Conservation (phyloP, 2,797 vertebrate genomes). For the Mastacembelus armatus region DNA sequence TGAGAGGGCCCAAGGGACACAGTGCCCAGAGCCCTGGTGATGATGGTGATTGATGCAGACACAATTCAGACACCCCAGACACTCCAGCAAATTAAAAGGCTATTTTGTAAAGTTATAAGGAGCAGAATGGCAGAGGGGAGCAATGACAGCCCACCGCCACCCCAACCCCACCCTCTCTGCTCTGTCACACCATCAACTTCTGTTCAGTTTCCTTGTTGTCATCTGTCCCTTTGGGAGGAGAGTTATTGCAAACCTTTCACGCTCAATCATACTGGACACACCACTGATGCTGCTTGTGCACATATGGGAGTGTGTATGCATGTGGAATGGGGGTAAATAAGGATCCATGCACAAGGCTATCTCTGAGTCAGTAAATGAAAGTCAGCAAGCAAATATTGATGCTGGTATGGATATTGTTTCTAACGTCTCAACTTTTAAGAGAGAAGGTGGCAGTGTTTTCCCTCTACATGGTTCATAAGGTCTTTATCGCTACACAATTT, state of each 20-base stretch:
- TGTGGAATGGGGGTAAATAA: conserved; percentile 38
- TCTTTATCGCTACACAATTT: conserved; percentile 80
- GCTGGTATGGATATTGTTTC: background rate
- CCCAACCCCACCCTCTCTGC: conserved; percentile 46
- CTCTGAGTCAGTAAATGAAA: conserved; percentile 28
- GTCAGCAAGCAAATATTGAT: conserved; percentile 40
- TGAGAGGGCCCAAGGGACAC: conserved; percentile 85
- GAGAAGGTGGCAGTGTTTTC: conserved; percentile 5
- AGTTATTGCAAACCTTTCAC: conserved; percentile 77
- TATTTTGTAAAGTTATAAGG: conserved; percentile 93
- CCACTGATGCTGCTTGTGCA: conserved; percentile 46
- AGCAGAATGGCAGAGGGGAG: conserved; percentile 82
- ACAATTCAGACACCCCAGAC: conserved; percentile 89
- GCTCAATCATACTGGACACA: conserved; percentile 56
- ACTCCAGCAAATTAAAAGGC: conserved; percentile 95
- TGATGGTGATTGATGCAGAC: conserved; percentile 93
- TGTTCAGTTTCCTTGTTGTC: conserved; percentile 81
- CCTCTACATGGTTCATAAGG: conserved; percentile 26
- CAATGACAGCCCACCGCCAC: conserved; percentile 38
- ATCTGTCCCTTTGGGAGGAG: conserved; percentile 75
- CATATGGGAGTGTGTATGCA: conserved; percentile 42
- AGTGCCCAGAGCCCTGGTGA: conserved; percentile 74
- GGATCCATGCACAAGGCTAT: conserved; percentile 18
- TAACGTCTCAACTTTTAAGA: conserved; percentile 7
- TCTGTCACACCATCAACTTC: conserved; percentile 74